Base-by-base conservation (phyloP, 2,797 vertebrate species). In the Anniella stebbinsi region DNA sequence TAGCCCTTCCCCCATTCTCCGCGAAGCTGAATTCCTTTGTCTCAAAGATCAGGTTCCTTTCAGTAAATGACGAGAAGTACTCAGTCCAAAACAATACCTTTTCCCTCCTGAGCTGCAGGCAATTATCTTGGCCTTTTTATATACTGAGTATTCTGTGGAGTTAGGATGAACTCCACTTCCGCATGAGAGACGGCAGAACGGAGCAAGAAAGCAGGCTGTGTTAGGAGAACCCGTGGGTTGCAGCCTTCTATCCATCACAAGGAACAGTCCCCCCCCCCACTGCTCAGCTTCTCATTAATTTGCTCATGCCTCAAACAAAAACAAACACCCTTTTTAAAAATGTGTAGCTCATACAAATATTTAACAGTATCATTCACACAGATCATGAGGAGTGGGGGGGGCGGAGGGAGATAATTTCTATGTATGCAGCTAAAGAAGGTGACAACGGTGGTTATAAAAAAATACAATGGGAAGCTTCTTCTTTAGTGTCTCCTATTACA, bases 21-120 rank as follows among this genome's bases (percentile, higher is more conserved):
- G 63, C 77, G 23, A 77, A 87, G 63, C 70, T 36, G 70, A 86
- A 87, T 72, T 48, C 4, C 45, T 88, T 54, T 77, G 75, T 80
- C 30, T 69, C 57, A 17, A 87, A n/a, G 63, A 82, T 72, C 38
- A 81, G 38, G 7, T 76, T 87, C 72, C 17, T 88, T 87, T 89
- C 70, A 45, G 33, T 75, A 76, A 93, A 66, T 30, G 45, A 76
- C 2, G n/a, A 33, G 57, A 69, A 67, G 81, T 30, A 72, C 78
- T 51, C 54, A 72, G 33, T 70, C 66, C 70, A 88, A 89, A 90
- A 77, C 70, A 90, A 66, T 86, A 51, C 38, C 38, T 54, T 89
- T 89, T 41, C 38, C 33, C 63, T 90, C 41, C 30, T 78, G 82
- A 83, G 33, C n/a, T 51, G 36, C 28, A 83, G 70, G 80, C n/a